Evolutionary conservation across 2,113 vertebrate species (phyloP).

Genomic region (Oncorhynchus mykiss): DNA sequence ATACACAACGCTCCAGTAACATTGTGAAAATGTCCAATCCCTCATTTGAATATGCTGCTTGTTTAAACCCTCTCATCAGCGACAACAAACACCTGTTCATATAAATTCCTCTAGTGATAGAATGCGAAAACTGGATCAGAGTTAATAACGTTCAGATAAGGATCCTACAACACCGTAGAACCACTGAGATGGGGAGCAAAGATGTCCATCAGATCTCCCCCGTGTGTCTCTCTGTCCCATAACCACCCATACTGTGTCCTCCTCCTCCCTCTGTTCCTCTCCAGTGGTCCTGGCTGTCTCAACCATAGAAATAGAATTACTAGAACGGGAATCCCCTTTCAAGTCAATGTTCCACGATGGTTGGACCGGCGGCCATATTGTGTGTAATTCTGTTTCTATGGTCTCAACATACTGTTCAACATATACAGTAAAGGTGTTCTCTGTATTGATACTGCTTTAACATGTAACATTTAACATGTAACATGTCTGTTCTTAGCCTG

Average conservation of each 20-base stretch:
- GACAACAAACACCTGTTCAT: neutral
- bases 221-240: neutral
- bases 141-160: neutral
- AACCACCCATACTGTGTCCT: neutral
- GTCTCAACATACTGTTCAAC: neutral
- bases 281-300: slow-evolving; percentile 41
- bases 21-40: neutral
- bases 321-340: too few species aligned
- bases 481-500: neutral
- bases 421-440: neutral
- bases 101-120: neutral
- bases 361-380: too few species aligned
- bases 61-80: neutral
- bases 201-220: neutral
- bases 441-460: slow-evolving; percentile 22
- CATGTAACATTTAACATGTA: slow-evolving; percentile 42
- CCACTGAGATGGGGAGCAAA: neutral
- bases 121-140: neutral
- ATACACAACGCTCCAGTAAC: neutral
- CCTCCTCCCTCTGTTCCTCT: slow-evolving; percentile 23
- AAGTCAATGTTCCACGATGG: too few species aligned
- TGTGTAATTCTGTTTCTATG: too few species aligned
- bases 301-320: neutral
- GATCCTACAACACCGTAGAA: neutral
- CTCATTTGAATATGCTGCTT: neutral